phyloP scores from a whole-genome alignment of 2,888 invertebrate genomes.

The Prosapia bicincta region DNA sequence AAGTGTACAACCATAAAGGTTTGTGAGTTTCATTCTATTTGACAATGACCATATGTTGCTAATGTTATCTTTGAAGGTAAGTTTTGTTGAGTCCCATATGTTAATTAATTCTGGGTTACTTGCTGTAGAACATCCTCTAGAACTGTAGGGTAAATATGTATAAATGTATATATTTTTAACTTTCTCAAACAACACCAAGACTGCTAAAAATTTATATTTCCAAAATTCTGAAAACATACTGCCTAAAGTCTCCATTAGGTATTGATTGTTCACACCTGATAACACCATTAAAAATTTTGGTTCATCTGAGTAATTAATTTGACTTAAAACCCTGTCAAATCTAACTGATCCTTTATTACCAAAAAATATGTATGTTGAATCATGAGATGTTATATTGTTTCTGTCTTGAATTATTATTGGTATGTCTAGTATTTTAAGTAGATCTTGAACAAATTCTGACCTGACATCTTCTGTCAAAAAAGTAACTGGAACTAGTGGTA shows the following conservation, averaged over 20 bases:
- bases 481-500: neutral
- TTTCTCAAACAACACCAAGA: neutral
- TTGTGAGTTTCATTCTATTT: neutral
- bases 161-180: neutral
- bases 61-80: neutral
- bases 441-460: neutral
- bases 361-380: neutral
- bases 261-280: neutral
- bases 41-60: neutral
- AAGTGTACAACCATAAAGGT: constrained; percentile 5
- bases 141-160: constrained; percentile 10
- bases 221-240: constrained; percentile 3
- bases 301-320: neutral
- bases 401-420: neutral
- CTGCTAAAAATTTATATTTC: neutral
- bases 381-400: neutral
- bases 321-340: neutral
- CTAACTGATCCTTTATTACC: neutral
- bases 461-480: neutral
- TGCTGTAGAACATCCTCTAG: neutral
- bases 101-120: neutral
- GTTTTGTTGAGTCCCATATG: neutral
- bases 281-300: neutral
- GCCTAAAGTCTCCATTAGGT: neutral
- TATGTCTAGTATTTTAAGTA: neutral